Conservation (phyloP, 2,888 invertebrate species). For the Balanococcus diminutus region DNA sequence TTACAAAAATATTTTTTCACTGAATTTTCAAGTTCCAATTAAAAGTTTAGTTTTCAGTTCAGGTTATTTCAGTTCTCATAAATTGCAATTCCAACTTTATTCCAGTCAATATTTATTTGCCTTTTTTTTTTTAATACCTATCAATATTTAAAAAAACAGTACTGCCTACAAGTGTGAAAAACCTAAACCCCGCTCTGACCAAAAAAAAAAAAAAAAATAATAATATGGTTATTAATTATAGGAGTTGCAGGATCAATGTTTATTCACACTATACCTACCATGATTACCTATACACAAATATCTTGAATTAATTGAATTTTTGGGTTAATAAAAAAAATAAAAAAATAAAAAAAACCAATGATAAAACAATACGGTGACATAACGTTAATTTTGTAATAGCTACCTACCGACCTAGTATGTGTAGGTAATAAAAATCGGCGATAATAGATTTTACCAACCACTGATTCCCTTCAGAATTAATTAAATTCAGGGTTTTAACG, state of each 20-base stretch:
- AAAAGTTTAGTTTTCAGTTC: too few relatives aligned
- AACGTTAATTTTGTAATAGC: background rate
- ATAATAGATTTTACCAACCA: constrained; percentile 6
- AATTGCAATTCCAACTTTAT: too few relatives aligned
- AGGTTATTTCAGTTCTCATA: too few relatives aligned
- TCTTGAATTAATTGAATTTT: background rate
- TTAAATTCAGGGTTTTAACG: constrained; percentile 44
- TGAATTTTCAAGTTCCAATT: too few relatives aligned
- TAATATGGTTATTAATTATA: background rate
- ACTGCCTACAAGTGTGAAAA: too few relatives aligned
- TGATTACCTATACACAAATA: background rate
- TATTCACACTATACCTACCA: background rate
- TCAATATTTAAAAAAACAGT: too few relatives aligned
- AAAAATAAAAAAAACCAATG: background rate
- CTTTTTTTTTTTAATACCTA: too few relatives aligned
- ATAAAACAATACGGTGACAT: background rate
- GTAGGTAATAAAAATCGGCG: background rate
- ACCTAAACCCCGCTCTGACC: too few relatives aligned
- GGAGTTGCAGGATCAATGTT: background rate
- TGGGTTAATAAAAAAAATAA: background rate
- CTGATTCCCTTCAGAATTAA: constrained; percentile 37
- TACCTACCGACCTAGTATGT: too few relatives aligned
- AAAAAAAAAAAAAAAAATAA: background rate
- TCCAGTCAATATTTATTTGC: too few relatives aligned
- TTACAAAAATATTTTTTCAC: too few relatives aligned